phyloP scores from a whole-genome alignment of 30 jellyfish, hydroid and myxozoan genomes.

The Nemopilema nomurai region DNA sequence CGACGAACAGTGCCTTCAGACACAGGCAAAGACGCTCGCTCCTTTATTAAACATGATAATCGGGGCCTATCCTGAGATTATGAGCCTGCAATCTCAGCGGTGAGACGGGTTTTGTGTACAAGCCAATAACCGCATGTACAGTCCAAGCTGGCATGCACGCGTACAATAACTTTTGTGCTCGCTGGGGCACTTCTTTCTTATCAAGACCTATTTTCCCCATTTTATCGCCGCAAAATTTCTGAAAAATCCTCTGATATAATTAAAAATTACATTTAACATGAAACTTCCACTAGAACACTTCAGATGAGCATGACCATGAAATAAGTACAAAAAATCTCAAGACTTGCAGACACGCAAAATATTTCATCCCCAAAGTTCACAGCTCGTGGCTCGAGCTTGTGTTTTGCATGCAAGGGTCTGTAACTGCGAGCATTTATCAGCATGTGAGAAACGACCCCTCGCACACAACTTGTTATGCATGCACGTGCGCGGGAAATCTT shows the following conservation, averaged over 20 bases:
- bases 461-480: neutral
- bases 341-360: too few relatives aligned
- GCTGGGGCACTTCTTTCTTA: neutral
- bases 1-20: neutral
- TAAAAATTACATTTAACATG: too few relatives aligned
- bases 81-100: neutral
- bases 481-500: conserved; percentile 57
- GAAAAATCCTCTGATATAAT: too few relatives aligned
- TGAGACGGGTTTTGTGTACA: neutral
- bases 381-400: too few relatives aligned
- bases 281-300: too few relatives aligned
- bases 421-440: too few relatives aligned
- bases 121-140: neutral
- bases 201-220: neutral
- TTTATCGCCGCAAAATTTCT: too few relatives aligned
- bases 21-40: neutral
- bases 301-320: too few relatives aligned
- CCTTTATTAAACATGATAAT: neutral
- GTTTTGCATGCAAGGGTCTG: too few relatives aligned
- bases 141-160: neutral
- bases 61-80: neutral
- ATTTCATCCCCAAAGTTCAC: too few relatives aligned
- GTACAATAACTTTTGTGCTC: neutral
- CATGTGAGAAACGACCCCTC: too few relatives aligned
- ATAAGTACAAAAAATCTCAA: too few relatives aligned